Conservation (phyloP, 64 coral and sea anemone genomes). For the Platygyra sinensis region DNA sequence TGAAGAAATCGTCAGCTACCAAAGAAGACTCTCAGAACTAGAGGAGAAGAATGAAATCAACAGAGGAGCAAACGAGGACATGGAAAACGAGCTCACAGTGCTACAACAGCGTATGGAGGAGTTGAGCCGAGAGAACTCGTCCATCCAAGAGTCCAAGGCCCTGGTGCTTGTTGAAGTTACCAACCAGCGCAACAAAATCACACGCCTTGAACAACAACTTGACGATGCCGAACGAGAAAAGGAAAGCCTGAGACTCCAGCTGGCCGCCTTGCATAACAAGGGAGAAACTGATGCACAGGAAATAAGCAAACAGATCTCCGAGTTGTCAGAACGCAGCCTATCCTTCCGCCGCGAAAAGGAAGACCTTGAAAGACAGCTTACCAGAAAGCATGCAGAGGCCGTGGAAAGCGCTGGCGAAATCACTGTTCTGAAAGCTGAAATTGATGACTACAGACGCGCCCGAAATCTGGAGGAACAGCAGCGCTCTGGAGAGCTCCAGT, state of each 20-base stretch:
- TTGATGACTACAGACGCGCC: constrained; percentile 57
- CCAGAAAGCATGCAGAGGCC: constrained; percentile 33
- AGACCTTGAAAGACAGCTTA: constrained; percentile 46
- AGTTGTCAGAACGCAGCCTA: constrained; percentile 55
- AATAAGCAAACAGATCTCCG: constrained; percentile 62
- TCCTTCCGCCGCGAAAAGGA: constrained; percentile 71
- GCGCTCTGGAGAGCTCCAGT: constrained; percentile 19
- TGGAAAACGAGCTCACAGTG: constrained; percentile 85
- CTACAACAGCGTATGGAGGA: constrained; percentile 79
- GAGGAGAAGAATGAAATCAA: constrained; percentile 88
- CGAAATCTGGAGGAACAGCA: constrained; percentile 48
- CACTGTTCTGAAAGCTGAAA: constrained; percentile 40
- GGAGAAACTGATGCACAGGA: constrained; percentile 50
- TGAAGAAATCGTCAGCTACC: constrained; percentile 78
- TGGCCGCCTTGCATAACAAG: constrained; percentile 58
- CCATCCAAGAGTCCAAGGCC: constrained; percentile 74
- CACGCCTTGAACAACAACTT: constrained; percentile 66
- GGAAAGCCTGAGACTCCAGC: constrained; percentile 59
- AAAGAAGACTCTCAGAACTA: constrained; percentile 84
- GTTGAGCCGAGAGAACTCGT: constrained; percentile 61
- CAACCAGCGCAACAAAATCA: constrained; percentile 65
- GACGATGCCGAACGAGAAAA: constrained; percentile 83
- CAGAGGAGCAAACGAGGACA: constrained; percentile 77
- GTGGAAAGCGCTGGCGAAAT: constrained; percentile 51
- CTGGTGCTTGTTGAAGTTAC: constrained; percentile 68